Evolutionary conservation across 2,797 vertebrate species (phyloP), one percentile per base, ranked within the genome.

Genomic region (Clamator glandarius): DNA sequence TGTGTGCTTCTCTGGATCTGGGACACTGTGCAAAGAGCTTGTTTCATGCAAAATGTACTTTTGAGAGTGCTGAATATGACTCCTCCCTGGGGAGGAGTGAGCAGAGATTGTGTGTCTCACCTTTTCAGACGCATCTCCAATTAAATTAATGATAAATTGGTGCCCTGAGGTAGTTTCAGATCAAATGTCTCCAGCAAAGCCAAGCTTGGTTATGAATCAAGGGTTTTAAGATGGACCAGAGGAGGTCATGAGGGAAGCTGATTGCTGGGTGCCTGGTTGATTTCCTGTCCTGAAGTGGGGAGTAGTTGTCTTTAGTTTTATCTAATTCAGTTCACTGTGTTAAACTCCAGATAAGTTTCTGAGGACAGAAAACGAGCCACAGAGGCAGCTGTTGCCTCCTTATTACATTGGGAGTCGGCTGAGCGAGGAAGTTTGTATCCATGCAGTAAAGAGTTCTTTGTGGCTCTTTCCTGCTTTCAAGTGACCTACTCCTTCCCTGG

Each of bases 71-170:
- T 79, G 70, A 95, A 96, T 84, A 61, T 39, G 85, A 95, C 62
- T 92, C 93, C 63, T 95, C 96, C 74, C 93, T 79, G 59, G 91
- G 84, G 95, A 96, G 70, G 54, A 44, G 0, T 90, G 85, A 96
- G 92, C 80, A 89, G 93, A 84, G 91, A 89, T 78, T 90, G 83
- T 76, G 31, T 79, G 58, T 69, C 83, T 94, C 70, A 91, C 89
- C 89, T 91, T 92, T 97, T 95, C 87, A 91, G 87, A 80, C 5
- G 0, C 89, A 95, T 93, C 89, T 96, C 93, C 95, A 96, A 82
- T 94, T 96, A 95, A 96, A 96, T 91, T 92, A 94, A 89, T 79
- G 87, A 91, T 92, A 94, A 94, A 93, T 95, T 79, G 73, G 15
- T 94, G 83, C 74, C 92, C 83, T 57, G 77, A 93, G 87, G 89